phyloP scores from a whole-genome alignment of 2,797 vertebrate species.

The Clamator glandarius region DNA sequence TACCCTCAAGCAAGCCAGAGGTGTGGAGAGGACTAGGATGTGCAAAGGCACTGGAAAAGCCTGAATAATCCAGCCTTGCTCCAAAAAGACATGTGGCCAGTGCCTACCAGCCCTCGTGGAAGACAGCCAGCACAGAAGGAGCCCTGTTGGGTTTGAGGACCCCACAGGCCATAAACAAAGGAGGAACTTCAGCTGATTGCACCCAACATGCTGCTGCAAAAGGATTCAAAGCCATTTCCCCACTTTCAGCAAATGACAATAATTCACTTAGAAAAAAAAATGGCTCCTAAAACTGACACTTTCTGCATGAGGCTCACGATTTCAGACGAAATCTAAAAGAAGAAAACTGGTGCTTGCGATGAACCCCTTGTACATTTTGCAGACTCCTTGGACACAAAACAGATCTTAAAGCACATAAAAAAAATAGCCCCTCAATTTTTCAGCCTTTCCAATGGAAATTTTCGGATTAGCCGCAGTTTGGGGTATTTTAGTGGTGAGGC shows the following conservation, averaged over 20 bases:
- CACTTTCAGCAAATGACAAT: background rate
- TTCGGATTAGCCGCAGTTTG: background rate
- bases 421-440: background rate
- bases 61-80: background rate
- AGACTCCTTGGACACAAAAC: fast-evolving
- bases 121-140: background rate
- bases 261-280: background rate
- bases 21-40: fast-evolving
- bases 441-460: background rate
- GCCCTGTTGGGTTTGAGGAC: background rate
- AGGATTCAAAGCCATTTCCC: background rate
- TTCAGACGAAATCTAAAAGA: fast-evolving
- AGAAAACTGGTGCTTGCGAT: background rate
- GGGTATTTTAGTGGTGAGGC: fast-evolving
- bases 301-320: background rate
- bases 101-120: background rate
- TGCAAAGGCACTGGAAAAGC: background rate
- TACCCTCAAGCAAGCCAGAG: background rate
- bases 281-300: background rate
- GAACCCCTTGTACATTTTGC: background rate
- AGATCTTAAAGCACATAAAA: background rate
- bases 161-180: background rate
- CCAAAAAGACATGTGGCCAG: background rate
- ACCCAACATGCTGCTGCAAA: background rate
- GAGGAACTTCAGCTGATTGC: background rate